Conservation (phyloP, 2,113 vertebrate genomes). For the Percopsis transmontana region DNA sequence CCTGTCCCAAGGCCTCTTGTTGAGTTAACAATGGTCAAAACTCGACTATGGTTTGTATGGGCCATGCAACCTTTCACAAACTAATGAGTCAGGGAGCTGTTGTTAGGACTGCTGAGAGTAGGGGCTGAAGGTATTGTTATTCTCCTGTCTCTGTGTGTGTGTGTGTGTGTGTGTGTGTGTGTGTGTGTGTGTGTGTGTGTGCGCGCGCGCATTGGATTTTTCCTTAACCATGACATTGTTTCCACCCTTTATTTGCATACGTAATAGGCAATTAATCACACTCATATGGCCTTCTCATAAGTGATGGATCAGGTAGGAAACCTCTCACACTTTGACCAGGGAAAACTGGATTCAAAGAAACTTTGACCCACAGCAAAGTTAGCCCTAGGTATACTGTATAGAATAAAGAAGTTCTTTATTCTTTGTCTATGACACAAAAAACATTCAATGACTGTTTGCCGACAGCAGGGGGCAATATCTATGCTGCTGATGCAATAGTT, state of each 20-base stretch:
- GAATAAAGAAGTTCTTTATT: no score
- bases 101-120: constrained; percentile 29
- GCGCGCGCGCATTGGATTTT: not conserved
- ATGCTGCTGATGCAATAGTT: constrained; percentile 1
- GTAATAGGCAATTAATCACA: not conserved
- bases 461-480: constrained; percentile 56
- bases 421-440: not conserved
- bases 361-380: no score
- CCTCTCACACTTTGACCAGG: no score
- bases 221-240: constrained; percentile 31
- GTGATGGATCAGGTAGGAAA: no score
- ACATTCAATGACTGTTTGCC: constrained; percentile 25
- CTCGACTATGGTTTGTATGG: not conserved
- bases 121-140: constrained; percentile 35
- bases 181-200: constrained; percentile 9
- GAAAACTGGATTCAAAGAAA: no score
- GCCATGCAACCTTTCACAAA: constrained; percentile 33
- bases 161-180: not conserved
- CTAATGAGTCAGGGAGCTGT: constrained; percentile 57
- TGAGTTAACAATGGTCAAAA: constrained; percentile 26
- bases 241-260: constrained; percentile 29
- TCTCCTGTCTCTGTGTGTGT: constrained; percentile 13
- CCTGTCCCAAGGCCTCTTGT: constrained; percentile 14
- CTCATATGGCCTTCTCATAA: no score
- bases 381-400: no score